These are phyloP conservation scores for Elmis aenea DNA, from an alignment of 2,888 invertebrate species.

Conservation along the genomic window DNA sequence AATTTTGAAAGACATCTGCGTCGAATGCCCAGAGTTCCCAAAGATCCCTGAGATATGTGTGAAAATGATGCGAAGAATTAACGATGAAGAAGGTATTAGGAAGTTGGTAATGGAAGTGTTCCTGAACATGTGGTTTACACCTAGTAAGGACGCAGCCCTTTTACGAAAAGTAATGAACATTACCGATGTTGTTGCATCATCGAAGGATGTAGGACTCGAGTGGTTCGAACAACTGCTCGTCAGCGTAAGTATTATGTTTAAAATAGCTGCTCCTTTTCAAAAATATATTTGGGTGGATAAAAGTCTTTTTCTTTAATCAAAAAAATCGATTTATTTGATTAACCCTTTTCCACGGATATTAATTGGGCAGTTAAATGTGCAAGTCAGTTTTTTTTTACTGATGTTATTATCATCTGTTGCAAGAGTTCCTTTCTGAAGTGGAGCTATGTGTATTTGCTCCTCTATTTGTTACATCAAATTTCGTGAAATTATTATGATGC, in stretches of 20 bases:
- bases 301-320: too few relatives aligned
- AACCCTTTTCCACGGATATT: slow-evolving; percentile 30
- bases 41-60: slow-evolving; percentile 95
- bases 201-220: slow-evolving; percentile 75
- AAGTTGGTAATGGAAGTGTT: slow-evolving; percentile 95
- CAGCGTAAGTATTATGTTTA: slow-evolving; percentile 56
- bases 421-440: too few relatives aligned
- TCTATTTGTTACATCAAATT: too few relatives aligned
- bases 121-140: slow-evolving; percentile 95
- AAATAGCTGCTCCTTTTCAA: slow-evolving; percentile 55
- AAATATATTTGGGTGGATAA: slow-evolving; percentile 75
- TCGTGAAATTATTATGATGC: too few relatives aligned
- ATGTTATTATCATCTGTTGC: too few relatives aligned
- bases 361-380: too few relatives aligned
- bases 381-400: too few relatives aligned
- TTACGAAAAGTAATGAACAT: slow-evolving; percentile 84
- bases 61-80: slow-evolving; percentile 90
- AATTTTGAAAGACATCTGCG: slow-evolving; percentile 91
- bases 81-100: slow-evolving; percentile 89
- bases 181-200: slow-evolving; percentile 82
- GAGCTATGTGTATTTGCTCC: too few relatives aligned
- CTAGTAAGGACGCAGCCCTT: slow-evolving; percentile 58
- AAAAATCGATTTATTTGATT: too few relatives aligned
- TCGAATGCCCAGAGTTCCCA: slow-evolving; percentile 85
- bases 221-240: slow-evolving; percentile 87